Conservation (phyloP, 2,888 invertebrate species). For the Pseudococcus jackbeardsleyi region DNA sequence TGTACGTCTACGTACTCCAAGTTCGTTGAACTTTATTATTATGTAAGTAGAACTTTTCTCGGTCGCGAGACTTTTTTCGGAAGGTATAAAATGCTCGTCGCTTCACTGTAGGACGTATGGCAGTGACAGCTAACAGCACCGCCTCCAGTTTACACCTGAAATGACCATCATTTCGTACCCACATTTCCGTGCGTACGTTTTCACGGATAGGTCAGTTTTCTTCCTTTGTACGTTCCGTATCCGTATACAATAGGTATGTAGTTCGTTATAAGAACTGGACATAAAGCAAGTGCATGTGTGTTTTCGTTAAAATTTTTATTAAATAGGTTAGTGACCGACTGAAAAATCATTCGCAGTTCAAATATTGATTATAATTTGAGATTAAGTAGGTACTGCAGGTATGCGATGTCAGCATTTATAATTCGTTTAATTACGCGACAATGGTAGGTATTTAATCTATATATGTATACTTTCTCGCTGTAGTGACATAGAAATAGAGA, state of each 20-base stretch:
- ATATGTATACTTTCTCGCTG: no score
- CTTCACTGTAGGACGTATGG: neutral
- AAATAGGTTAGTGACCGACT: slow-evolving; percentile 4
- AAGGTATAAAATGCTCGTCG: neutral
- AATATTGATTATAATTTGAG: slow-evolving; percentile 7
- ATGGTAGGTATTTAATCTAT: no score
- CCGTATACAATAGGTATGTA: neutral
- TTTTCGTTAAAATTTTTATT: neutral
- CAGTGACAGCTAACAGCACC: neutral
- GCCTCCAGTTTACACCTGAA: neutral
- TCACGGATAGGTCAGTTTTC: neutral
- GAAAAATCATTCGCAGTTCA: neutral
- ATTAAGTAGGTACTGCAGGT: neutral
- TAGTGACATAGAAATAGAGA: neutral
- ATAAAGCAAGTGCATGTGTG: no score
- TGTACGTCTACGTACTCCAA: neutral
- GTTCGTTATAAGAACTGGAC: no score
- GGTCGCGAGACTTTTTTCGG: slow-evolving; percentile 2
- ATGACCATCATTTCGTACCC: neutral
- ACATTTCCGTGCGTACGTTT: neutral
- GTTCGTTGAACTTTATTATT: slow-evolving; percentile 45
- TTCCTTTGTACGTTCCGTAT: neutral
- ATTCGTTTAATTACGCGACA: no score
- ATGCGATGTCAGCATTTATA: neutral
- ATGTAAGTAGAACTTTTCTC: slow-evolving; percentile 47